phyloP scores from a whole-genome alignment of 2,888 invertebrate genomes.

The Podotricha telesiphe region DNA sequence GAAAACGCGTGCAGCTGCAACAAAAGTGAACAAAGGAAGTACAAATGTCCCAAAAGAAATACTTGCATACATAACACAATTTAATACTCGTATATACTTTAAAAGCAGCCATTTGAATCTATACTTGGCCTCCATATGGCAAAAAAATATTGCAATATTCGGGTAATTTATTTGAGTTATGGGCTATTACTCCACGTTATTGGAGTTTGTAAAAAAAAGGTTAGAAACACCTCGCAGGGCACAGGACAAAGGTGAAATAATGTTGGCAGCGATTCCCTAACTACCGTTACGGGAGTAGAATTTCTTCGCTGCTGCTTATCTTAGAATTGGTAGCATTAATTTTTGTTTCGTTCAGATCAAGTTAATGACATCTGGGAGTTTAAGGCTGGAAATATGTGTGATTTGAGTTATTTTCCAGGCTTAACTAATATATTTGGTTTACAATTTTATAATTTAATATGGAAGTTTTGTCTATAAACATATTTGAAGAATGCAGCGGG shows the following conservation, averaged over 20 bases:
- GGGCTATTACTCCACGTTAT: slow-evolving; percentile 66
- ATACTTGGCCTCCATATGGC: slow-evolving; percentile 43
- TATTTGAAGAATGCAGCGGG: too few species aligned
- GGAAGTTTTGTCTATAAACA: too few species aligned
- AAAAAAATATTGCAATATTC: slow-evolving; percentile 57
- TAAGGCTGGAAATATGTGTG: neutral
- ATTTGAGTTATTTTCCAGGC: neutral
- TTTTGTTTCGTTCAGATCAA: slow-evolving; percentile 33
- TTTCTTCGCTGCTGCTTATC: slow-evolving; percentile 41
- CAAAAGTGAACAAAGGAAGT: too few species aligned
- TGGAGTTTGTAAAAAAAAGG: slow-evolving; percentile 53
- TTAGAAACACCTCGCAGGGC: slow-evolving; percentile 45
- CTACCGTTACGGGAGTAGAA: slow-evolving; percentile 42
- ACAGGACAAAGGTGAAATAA: slow-evolving; percentile 45
- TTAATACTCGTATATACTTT: slow-evolving; percentile 35
- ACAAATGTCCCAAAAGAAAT: neutral
- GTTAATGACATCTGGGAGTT: slow-evolving; percentile 29
- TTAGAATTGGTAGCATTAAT: slow-evolving; percentile 37
- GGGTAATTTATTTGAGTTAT: slow-evolving; percentile 68
- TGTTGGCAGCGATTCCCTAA: slow-evolving; percentile 37
- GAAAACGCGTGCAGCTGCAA: too few species aligned
- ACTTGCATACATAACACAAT: neutral
- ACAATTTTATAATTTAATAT: neutral
- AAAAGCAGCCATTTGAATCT: slow-evolving; percentile 49
- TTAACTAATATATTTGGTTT: slow-evolving; percentile 6